Evolutionary conservation across 2,113 vertebrate species (phyloP), one percentile per base, ranked within the genome.

Genomic region (Cisticola juncidis): DNA sequence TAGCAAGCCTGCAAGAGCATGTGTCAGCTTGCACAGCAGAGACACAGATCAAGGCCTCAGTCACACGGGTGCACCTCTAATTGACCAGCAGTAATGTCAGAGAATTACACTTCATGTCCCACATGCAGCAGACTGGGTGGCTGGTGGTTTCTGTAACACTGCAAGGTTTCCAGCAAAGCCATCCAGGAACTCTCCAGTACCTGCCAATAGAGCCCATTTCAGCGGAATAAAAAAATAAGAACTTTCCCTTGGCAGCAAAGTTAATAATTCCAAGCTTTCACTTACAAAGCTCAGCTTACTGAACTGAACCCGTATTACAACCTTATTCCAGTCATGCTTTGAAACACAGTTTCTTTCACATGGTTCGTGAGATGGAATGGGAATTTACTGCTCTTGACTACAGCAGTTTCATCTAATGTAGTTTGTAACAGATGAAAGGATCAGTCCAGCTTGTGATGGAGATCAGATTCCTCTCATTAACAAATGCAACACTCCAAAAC

Each of bases 81-180:
- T 88, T 93, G 90, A 90, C 54, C 90, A 50, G 85, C 77, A 88
- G 54, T 80, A 72, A 85, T 66, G 38, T 48, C 62, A 38, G 50
- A 56, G 66, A 92, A 88, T 66, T 86, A 83, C 58, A 88, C 79
- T 61, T 74, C 74, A 23, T 35, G 70, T 69, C 71, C 81, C 45
- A 26, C 12, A 26, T 8, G 36, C 53, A 84, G 66, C 92, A 92
- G 66, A 38, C 38, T 70, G 82, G 62, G 90, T 88, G 92, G 86
- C 57, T 91, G 48, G 33, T 79, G 62, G 45, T 57, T 94, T 86
- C 74, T 90, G 54, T 57, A 92, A 58, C 36, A 25, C 1, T 72
- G 81, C 54, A 61, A 82, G 50, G 42, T 61, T 94, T 85, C 80
- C 88, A 94, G 71, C 71, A 86, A 80, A 95, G 88, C 77, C 95